A percentile compares a stretch with the other conserved stretches of the same genome.
Conservation (phyloP, 2,888 invertebrate genomes). For the Pristionchus exspectatus region DNA sequence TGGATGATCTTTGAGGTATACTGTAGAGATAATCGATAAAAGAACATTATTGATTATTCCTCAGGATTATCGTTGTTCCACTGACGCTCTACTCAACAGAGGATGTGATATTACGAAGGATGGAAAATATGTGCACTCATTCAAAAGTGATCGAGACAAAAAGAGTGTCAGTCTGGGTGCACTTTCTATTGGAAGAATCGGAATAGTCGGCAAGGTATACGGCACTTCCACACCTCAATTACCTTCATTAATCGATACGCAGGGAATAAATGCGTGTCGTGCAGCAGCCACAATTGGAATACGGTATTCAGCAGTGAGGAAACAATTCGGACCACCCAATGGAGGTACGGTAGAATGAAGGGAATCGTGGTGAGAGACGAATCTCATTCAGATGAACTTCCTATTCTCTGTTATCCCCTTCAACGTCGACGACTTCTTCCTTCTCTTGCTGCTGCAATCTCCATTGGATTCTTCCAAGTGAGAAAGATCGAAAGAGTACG, state of each 20-base stretch:
- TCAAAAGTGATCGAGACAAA: slow-evolving; percentile 82
- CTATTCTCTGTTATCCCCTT: slow-evolving; percentile 91
- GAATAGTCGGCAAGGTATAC: slow-evolving; percentile 83
- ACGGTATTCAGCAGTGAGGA: slow-evolving; percentile 90
- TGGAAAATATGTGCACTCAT: slow-evolving; percentile 91
- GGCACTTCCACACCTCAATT: background rate
- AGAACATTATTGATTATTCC: too few species aligned
- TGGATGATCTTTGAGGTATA: slow-evolving; percentile 69
- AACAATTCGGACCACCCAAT: slow-evolving; percentile 87
- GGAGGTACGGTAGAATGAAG: slow-evolving; percentile 53
- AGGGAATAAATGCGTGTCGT: slow-evolving; percentile 84
- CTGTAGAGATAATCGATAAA: too few species aligned
- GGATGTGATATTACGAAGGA: slow-evolving; percentile 92
- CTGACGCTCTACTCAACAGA: slow-evolving; percentile 89
- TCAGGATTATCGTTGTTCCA: slow-evolving; percentile 90
- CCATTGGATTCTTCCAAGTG: slow-evolving; percentile 65
- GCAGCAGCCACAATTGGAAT: slow-evolving; percentile 89
- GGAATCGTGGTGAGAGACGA: too few species aligned
- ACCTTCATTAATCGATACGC: background rate
- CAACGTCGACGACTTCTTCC: slow-evolving; percentile 90
- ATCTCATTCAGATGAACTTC: slow-evolving; percentile 2
- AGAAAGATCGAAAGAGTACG: too few species aligned
- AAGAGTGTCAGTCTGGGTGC: slow-evolving; percentile 69
- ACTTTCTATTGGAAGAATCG: slow-evolving; percentile 84
- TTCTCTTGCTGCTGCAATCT: slow-evolving; percentile 84